These are phyloP conservation scores for Melanotaenia trifasciata DNA, from an alignment of 2,797 vertebrate genomes.

Conservation along the genomic window DNA sequence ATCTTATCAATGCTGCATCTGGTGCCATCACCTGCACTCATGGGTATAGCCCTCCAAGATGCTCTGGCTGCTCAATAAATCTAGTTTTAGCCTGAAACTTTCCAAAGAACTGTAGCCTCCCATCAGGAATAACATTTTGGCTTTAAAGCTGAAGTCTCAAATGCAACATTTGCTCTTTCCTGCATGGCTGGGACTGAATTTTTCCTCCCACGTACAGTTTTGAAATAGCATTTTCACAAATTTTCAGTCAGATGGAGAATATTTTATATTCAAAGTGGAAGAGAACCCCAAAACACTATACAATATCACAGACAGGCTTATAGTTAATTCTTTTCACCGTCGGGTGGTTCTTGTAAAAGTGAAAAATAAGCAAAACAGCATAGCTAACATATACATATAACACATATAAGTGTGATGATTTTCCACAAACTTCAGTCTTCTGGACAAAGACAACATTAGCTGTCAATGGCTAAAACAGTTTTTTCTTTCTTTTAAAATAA, in stretches of 20 bases:
- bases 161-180: constrained; percentile 10
- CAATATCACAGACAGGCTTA: constrained; percentile 10
- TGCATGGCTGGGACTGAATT: not conserved
- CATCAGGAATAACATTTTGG: constrained; percentile 10
- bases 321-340: constrained; percentile 38
- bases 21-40: constrained; percentile 59
- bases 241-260: not conserved
- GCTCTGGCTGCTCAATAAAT: constrained; percentile 54
- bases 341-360: constrained; percentile 33
- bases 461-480: constrained; percentile 40
- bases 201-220: not conserved
- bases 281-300: constrained; percentile 1
- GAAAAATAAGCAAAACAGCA: constrained; percentile 21
- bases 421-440: constrained; percentile 28
- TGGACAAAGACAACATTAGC: constrained; percentile 26
- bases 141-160: not conserved
- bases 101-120: constrained; percentile 28
- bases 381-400: constrained; percentile 2
- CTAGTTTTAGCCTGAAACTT: constrained; percentile 42
- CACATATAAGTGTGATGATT: too few relatives aligned
- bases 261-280: constrained; percentile 3
- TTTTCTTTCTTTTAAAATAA: constrained; percentile 48
- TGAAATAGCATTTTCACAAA: not conserved
- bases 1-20: constrained; percentile 68
- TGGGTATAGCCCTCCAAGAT: constrained; percentile 62